Conservation (phyloP, 2,888 invertebrate genomes). For the Tinea pellionella region DNA sequence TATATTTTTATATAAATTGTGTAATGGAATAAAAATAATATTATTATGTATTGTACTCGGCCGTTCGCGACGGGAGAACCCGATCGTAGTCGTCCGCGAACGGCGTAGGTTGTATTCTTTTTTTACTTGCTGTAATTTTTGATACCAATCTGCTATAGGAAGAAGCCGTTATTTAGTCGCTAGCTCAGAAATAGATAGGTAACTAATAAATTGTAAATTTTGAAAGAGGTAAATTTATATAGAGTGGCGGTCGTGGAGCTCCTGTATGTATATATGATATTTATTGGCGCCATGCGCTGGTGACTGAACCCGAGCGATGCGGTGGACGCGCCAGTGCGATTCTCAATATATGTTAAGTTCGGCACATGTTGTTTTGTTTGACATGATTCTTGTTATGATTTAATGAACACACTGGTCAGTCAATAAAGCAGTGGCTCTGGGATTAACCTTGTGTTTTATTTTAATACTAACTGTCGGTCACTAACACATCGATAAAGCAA, state of each 20-base stretch:
- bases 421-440: constrained; percentile 71
- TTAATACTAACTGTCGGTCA: not conserved
- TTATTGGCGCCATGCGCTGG: constrained; percentile 57
- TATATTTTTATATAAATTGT: not conserved
- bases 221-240: constrained; percentile 30
- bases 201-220: constrained; percentile 38
- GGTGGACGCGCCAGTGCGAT: constrained; percentile 52
- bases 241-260: constrained; percentile 4
- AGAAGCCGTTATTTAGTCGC: not conserved
- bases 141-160: not conserved
- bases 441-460: constrained; percentile 22
- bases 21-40: not conserved
- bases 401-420: constrained; percentile 68
- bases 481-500: not conserved
- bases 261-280: constrained; percentile 57
- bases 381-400: constrained; percentile 61
- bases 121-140: too few species aligned
- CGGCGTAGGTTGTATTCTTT: too few species aligned
- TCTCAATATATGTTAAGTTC: constrained; percentile 58
- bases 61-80: not conserved
- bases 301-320: constrained; percentile 41
- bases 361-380: constrained; percentile 68
- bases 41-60: not conserved
- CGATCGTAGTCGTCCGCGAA: not conserved
- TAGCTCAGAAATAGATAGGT: constrained; percentile 20